Evolutionary conservation across 2,888 invertebrate genomes (phyloP).

Genomic region (Agapostemon virescens): DNA sequence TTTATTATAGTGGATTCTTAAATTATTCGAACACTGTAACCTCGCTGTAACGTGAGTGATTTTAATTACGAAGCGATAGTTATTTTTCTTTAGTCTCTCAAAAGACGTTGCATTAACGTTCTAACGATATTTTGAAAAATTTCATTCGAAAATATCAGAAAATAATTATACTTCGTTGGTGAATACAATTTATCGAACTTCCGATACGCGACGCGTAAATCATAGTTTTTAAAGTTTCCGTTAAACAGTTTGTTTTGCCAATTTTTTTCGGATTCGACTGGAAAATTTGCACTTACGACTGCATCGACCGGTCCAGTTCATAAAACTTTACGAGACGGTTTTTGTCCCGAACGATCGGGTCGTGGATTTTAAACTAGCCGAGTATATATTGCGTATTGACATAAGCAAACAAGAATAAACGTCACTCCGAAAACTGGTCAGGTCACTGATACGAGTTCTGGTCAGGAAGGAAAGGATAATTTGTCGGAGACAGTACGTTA

Average conservation of each 20-base stretch:
- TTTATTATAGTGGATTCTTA: neutral
- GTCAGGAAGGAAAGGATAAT: conserved; percentile 39
- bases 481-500: conserved; percentile 36
- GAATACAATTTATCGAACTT: neutral
- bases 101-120: neutral
- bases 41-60: too few relatives aligned
- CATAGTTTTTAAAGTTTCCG: neutral
- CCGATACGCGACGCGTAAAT: neutral
- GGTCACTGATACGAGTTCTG: conserved; percentile 56
- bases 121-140: neutral
- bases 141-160: too few relatives aligned
- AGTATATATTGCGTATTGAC: conserved; percentile 45
- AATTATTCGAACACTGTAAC: neutral
- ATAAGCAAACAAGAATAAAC: conserved; percentile 30
- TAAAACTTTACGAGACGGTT: conserved; percentile 13
- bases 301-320: neutral
- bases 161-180: too few relatives aligned
- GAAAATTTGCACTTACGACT: neutral
- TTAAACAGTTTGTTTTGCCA: neutral
- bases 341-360: conserved; percentile 15
- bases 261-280: neutral
- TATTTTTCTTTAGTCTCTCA: neutral
- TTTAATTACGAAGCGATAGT: too few relatives aligned
- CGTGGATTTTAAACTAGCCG: conserved; percentile 42
- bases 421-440: conserved; percentile 55